Conservation (phyloP, 2,888 invertebrate species). For the Pachliopta kotzebuea region DNA sequence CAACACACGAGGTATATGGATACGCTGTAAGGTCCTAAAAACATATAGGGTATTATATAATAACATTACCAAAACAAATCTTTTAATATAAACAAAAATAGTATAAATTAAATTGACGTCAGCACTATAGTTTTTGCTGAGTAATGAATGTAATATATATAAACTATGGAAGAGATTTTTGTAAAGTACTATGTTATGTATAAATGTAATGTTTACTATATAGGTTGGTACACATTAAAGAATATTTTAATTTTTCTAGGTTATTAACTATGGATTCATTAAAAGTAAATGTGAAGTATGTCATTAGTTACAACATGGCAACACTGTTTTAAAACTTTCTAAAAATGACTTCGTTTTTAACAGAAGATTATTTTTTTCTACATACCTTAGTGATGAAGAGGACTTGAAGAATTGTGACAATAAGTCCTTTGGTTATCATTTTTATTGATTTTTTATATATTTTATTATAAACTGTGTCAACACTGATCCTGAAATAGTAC, state of each 20-base stretch:
- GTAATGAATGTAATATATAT: background rate
- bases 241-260: too few species aligned
- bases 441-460: background rate
- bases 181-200: too few species aligned
- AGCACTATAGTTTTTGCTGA: too few species aligned
- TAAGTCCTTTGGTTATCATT: constrained; percentile 14
- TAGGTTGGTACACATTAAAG: too few species aligned
- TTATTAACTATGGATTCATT: too few species aligned
- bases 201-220: background rate
- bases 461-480: constrained; percentile 4
- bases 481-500: constrained; percentile 15
- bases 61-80: background rate
- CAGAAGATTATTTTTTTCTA: background rate
- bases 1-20: constrained; percentile 21
- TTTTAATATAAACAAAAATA: background rate
- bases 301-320: too few species aligned
- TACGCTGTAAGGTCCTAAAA: constrained; percentile 23
- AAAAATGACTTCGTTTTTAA: background rate
- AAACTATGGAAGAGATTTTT: background rate
- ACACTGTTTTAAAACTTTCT: background rate
- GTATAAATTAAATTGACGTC: too few species aligned
- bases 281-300: too few species aligned
- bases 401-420: constrained; percentile 15
- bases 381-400: constrained; percentile 21
- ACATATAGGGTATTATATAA: background rate